Evolutionary conservation across 2,113 vertebrate genomes (phyloP).

Genomic region (Lamprotornis superbus): DNA sequence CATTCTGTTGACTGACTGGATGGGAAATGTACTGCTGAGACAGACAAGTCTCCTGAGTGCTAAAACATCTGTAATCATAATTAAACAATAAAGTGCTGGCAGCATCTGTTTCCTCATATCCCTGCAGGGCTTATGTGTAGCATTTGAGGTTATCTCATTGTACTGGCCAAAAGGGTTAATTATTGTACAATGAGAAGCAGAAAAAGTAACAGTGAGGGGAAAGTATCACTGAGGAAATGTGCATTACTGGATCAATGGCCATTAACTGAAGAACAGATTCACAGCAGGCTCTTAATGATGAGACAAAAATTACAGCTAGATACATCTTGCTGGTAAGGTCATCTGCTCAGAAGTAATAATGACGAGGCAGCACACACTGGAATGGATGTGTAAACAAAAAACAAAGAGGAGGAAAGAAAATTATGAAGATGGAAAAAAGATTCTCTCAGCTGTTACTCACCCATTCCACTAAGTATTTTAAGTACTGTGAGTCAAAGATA

Average conservation of each 20-base stretch:
- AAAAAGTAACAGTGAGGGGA: background rate
- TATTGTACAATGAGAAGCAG: background rate
- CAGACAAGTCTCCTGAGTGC: background rate
- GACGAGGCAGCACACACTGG: background rate
- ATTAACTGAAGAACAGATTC: conserved; percentile 5
- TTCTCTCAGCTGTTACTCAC: background rate
- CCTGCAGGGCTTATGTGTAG: background rate
- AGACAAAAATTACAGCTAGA: conserved; percentile 2
- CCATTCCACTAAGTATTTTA: background rate
- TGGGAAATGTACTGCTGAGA: background rate
- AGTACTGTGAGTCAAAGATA: background rate
- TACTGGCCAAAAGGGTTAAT: background rate
- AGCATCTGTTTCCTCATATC: background rate
- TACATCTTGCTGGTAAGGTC: background rate
- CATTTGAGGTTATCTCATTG: background rate
- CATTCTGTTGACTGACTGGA: background rate
- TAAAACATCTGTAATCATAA: conserved; percentile 18
- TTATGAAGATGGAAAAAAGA: background rate
- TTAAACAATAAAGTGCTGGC: background rate
- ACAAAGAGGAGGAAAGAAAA: background rate
- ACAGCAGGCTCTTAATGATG: conserved; percentile 28
- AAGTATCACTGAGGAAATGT: background rate
- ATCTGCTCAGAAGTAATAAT: background rate
- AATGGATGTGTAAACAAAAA: background rate
- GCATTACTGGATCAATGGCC: conserved; percentile 18